Evolutionary conservation across 2,113 vertebrate species (phyloP).

Genomic region (Nothocercus julius): DNA sequence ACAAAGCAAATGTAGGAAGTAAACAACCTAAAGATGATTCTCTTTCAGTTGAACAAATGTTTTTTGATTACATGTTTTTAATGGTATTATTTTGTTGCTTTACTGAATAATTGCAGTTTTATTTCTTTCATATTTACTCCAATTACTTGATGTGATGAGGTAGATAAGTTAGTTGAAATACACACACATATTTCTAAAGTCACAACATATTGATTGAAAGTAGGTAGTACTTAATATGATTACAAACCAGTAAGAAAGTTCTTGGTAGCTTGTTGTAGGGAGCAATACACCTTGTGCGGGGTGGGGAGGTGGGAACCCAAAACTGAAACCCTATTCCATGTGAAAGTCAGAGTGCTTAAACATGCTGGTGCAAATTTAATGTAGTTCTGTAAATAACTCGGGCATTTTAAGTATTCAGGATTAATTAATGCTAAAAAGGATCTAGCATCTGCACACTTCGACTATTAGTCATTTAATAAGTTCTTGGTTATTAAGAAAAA

Average conservation of each 20-base stretch:
- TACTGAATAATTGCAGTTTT: neutral
- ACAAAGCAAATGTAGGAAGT: neutral
- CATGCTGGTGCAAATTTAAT: neutral
- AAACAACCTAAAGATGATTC: neutral
- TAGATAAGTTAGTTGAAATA: neutral
- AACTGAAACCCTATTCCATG: neutral
- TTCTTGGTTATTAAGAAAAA: constrained; percentile 67
- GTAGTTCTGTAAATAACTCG: constrained; percentile 3
- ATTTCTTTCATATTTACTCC: neutral
- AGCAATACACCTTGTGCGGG: neutral
- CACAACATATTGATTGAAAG: neutral
- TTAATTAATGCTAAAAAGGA: constrained; percentile 41
- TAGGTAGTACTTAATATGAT: neutral
- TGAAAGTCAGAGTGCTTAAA: neutral
- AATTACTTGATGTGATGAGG: neutral
- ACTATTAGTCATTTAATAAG: constrained; percentile 66
- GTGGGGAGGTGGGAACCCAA: too few species aligned
- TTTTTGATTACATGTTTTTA: neutral
- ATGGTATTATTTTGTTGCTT: neutral
- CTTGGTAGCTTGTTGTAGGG: neutral
- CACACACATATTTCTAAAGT: neutral
- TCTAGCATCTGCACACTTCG: constrained; percentile 8
- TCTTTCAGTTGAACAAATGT: neutral
- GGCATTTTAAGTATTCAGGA: constrained; percentile 1
- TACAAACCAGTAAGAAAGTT: neutral